A percentile compares a stretch with the other conserved stretches of the same genome.
These are phyloP conservation scores for Nomada hirtipes DNA, from an alignment of 2,888 invertebrate species.

Conservation along the genomic window DNA sequence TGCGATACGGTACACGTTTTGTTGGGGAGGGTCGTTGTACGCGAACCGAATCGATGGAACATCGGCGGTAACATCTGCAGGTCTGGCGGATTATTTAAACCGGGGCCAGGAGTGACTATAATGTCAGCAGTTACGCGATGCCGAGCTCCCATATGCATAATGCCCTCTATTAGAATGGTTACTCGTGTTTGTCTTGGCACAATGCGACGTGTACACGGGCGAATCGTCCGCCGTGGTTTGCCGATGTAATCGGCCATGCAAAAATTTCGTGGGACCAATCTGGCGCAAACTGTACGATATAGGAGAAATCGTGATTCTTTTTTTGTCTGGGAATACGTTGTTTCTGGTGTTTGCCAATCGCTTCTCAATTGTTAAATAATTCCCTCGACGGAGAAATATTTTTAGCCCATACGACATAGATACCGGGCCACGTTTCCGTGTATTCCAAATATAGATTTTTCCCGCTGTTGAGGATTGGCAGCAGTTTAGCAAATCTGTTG, in stretches of 20 bases:
- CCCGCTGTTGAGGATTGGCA: too few species aligned
- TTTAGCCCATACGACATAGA: too few species aligned
- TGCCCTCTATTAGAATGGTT: constrained; percentile 54
- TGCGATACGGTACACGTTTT: too few species aligned
- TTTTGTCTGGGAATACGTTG: too few species aligned
- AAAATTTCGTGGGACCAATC: constrained; percentile 15
- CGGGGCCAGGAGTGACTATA: constrained; percentile 42
- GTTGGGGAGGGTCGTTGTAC: not conserved
- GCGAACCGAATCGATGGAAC: constrained; percentile 1
- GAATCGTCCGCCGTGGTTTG: constrained; percentile 11
- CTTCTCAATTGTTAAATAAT: too few species aligned
- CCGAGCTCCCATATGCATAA: constrained; percentile 56
- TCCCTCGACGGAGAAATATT: too few species aligned
- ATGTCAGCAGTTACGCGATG: constrained; percentile 59
- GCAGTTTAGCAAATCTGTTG: too few species aligned
- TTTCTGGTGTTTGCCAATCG: not conserved
- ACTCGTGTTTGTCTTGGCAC: constrained; percentile 60
- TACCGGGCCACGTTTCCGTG: too few species aligned
- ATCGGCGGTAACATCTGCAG: constrained; percentile 55
- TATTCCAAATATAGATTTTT: too few species aligned
- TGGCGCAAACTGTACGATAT: not conserved
- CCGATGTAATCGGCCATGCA: constrained; percentile 42
- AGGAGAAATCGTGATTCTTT: not conserved
- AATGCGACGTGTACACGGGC: constrained; percentile 30
- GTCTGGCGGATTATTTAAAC: constrained; percentile 58